Evolutionary conservation across 2,797 vertebrate genomes (phyloP).

Genomic region (Lutjanus campechanus): DNA sequence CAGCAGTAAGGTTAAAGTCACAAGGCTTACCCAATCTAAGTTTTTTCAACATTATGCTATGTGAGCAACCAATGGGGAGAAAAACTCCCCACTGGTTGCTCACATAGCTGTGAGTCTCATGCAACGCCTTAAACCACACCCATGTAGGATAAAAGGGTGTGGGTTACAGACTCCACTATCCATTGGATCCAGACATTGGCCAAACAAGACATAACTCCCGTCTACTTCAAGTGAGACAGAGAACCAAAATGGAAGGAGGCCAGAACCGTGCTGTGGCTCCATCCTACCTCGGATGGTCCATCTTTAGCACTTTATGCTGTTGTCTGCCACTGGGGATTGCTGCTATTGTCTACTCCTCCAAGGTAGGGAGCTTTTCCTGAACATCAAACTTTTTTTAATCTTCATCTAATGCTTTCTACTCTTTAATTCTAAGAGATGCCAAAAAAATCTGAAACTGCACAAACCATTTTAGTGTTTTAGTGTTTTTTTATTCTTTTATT

Average conservation of each 20-base stretch:
- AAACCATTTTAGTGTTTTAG: not conserved
- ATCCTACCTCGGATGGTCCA: constrained; percentile 78
- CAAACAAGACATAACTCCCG: not conserved
- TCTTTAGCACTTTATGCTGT: constrained; percentile 80
- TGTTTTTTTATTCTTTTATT: not conserved
- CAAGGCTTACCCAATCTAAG: too few species aligned
- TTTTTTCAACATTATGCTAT: too few species aligned
- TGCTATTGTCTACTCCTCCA: constrained; percentile 75
- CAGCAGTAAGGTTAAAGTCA: too few species aligned
- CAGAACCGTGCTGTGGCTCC: constrained; percentile 14
- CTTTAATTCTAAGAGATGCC: not conserved
- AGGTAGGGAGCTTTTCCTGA: constrained; percentile 60
- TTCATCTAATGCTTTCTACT: not conserved
- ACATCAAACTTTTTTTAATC: not conserved
- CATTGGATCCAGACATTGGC: not conserved
- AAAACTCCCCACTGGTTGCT: not conserved
- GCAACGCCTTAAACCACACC: constrained; percentile 51
- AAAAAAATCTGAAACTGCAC: not conserved
- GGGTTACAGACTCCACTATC: not conserved
- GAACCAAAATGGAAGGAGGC: constrained; percentile 63
- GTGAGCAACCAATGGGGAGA: not conserved
- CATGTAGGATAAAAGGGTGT: constrained; percentile 51
- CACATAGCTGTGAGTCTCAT: not conserved
- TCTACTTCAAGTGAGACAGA: constrained; percentile 2
- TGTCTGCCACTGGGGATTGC: constrained; percentile 81